Evolutionary conservation across 1,140 invertebrate species (phyloP).

Genomic region (Atopsyche davidsoni): DNA sequence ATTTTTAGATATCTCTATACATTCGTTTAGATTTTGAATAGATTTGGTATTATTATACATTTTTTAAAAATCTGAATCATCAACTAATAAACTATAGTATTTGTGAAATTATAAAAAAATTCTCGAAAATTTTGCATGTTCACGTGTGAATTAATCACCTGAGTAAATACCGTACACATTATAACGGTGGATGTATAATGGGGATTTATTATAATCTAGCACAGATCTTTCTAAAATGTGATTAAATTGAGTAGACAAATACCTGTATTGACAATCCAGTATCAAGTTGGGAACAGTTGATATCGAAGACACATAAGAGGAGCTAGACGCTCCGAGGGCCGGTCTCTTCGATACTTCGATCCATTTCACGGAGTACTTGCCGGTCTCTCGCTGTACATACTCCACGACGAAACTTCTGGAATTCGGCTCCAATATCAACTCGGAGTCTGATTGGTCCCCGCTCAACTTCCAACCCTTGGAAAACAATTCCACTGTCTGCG

Average conservation of each 20-base stretch:
- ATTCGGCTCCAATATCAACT: slow-evolving; percentile 50
- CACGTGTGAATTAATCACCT: too few species aligned
- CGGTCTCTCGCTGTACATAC: slow-evolving; percentile 63
- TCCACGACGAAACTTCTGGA: slow-evolving; percentile 64
- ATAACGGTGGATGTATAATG: too few species aligned
- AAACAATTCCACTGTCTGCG: slow-evolving; percentile 59
- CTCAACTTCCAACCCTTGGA: slow-evolving; percentile 65
- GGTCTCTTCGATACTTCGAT: slow-evolving; percentile 71
- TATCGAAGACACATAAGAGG: slow-evolving; percentile 53
- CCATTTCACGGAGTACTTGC: slow-evolving; percentile 68
- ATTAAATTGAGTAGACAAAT: slow-evolving; percentile 14
- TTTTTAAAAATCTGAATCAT: too few species aligned
- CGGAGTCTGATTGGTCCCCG: slow-evolving; percentile 42
- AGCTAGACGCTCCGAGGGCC: slow-evolving; percentile 44
- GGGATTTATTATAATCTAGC: too few species aligned
- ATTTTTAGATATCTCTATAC: too few species aligned
- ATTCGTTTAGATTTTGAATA: too few species aligned
- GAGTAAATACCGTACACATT: too few species aligned
- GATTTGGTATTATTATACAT: too few species aligned
- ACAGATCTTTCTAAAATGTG: too few species aligned
- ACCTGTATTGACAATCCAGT: slow-evolving; percentile 67
- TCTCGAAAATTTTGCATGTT: too few species aligned
- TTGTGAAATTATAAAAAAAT: too few species aligned
- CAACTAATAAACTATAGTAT: too few species aligned
- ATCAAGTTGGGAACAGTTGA: slow-evolving; percentile 30